These are phyloP conservation scores for Cassiopea andromeda DNA, from an alignment of 30 jellyfish, hydroid and myxozoan genomes.

Conservation along the genomic window DNA sequence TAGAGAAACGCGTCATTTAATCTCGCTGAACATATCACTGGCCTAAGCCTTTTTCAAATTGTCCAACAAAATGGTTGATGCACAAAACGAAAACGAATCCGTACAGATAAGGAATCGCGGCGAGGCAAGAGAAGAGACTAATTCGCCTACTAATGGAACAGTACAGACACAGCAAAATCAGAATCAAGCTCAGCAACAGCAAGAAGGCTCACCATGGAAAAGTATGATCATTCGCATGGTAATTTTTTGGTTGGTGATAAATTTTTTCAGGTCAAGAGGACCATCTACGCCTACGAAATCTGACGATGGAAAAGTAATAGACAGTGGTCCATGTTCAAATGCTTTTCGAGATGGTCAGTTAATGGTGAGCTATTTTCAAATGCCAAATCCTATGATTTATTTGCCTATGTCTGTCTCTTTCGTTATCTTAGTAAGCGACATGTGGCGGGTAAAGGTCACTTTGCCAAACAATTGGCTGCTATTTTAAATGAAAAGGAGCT, in stretches of 20 bases:
- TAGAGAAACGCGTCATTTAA: background rate
- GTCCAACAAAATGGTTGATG: slow-evolving; percentile 7
- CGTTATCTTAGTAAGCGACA: background rate
- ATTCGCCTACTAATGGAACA: background rate
- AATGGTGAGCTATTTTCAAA: slow-evolving; percentile 20
- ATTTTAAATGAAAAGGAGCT: too few relatives aligned
- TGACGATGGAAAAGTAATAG: background rate
- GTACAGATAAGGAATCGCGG: slow-evolving; percentile 47
- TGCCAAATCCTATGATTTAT: background rate
- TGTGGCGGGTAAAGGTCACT: background rate
- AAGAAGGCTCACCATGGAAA: slow-evolving; percentile 88
- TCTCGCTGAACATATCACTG: background rate
- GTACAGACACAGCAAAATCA: slow-evolving; percentile 23
- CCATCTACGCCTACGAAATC: slow-evolving; percentile 18
- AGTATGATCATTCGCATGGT: slow-evolving; percentile 80
- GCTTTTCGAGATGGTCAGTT: slow-evolving; percentile 49
- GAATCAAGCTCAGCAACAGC: slow-evolving; percentile 70
- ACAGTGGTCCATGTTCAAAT: slow-evolving; percentile 53
- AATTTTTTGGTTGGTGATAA: slow-evolving; percentile 83
- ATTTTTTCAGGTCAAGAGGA: slow-evolving; percentile 76
- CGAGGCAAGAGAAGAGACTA: slow-evolving; percentile 7
- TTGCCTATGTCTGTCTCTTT: background rate
- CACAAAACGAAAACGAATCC: slow-evolving; percentile 15
- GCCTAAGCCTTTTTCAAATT: background rate
- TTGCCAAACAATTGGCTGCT: too few relatives aligned